Conservation (phyloP, 2,888 invertebrate species). For the Eupsilia transversa region DNA sequence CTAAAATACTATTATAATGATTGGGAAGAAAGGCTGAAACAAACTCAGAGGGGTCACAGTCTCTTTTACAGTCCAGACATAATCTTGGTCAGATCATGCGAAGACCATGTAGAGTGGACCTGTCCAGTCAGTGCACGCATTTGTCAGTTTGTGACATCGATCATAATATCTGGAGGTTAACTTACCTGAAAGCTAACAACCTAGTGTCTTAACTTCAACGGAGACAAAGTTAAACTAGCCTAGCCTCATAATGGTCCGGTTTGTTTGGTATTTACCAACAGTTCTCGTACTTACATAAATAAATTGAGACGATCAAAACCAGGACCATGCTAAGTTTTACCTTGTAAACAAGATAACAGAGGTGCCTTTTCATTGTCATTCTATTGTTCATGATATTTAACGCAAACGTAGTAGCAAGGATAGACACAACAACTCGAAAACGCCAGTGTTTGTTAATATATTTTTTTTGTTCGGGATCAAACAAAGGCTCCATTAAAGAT, state of each 20-base stretch:
- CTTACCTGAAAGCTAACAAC: conserved; percentile 11
- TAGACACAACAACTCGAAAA: neutral
- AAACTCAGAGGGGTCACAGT: too few species aligned
- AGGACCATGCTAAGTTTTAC: neutral
- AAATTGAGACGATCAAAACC: neutral
- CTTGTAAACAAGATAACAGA: neutral
- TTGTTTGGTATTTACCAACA: conserved; percentile 14
- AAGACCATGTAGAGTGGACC: too few species aligned
- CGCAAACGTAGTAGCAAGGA: neutral
- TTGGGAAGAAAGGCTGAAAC: too few species aligned
- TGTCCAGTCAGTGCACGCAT: too few species aligned
- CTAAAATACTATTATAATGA: too few species aligned
- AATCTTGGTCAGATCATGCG: too few species aligned
- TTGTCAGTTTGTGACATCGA: neutral
- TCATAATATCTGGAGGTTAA: conserved; percentile 10
- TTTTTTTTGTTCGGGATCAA: neutral
- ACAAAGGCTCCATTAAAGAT: neutral
- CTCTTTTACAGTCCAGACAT: too few species aligned
- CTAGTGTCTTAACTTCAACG: neutral
- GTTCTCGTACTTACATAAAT: neutral
- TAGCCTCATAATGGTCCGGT: neutral
- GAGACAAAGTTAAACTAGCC: conserved; percentile 17
- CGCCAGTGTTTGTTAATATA: too few species aligned
- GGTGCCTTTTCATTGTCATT: neutral
- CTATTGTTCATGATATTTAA: neutral